phyloP scores from a whole-genome alignment of 2,797 vertebrate species.

The Clarias platycephalus region DNA sequence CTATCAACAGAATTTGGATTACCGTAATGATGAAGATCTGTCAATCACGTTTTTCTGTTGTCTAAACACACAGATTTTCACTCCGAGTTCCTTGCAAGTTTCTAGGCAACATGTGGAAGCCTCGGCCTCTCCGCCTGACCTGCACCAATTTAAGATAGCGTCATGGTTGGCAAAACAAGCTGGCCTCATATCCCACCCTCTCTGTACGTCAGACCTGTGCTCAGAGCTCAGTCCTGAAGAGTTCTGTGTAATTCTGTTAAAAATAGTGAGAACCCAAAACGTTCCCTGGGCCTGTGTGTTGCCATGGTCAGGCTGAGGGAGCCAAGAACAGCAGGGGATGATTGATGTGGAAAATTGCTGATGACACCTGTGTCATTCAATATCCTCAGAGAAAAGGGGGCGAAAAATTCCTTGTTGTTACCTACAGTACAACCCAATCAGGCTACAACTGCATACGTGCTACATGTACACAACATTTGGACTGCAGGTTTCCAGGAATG shows the following conservation, averaged over 20 bases:
- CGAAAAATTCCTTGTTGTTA: slow-evolving; percentile 35
- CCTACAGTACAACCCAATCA: slow-evolving; percentile 6
- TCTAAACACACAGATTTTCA: slow-evolving; percentile 14
- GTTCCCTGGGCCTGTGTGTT: slow-evolving; percentile 56
- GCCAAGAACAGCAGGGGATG: slow-evolving; percentile 65
- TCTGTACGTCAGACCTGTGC: slow-evolving; percentile 44
- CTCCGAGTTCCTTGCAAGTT: slow-evolving; percentile 26
- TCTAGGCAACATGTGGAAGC: slow-evolving; percentile 37
- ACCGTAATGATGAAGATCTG: slow-evolving; percentile 45
- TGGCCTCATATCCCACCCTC: slow-evolving; percentile 34
- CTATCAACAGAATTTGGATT: slow-evolving; percentile 7
- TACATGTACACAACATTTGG: neutral
- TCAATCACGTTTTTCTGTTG: slow-evolving; percentile 38
- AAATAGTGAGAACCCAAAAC: slow-evolving; percentile 78
- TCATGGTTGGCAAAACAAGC: slow-evolving; percentile 61
- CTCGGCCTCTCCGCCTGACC: slow-evolving; percentile 45
- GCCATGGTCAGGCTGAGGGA: slow-evolving; percentile 59
- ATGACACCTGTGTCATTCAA: slow-evolving; percentile 46
- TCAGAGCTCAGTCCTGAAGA: slow-evolving; percentile 65
- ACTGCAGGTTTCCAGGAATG: slow-evolving; percentile 33
- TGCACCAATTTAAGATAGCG: slow-evolving; percentile 64
- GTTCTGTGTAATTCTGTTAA: slow-evolving; percentile 85
- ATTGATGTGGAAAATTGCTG: slow-evolving; percentile 64
- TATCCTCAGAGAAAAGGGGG: slow-evolving; percentile 28
- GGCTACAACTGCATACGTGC: neutral